Conservation (phyloP, 2,797 vertebrate genomes). For the Serranus cabrilla region DNA sequence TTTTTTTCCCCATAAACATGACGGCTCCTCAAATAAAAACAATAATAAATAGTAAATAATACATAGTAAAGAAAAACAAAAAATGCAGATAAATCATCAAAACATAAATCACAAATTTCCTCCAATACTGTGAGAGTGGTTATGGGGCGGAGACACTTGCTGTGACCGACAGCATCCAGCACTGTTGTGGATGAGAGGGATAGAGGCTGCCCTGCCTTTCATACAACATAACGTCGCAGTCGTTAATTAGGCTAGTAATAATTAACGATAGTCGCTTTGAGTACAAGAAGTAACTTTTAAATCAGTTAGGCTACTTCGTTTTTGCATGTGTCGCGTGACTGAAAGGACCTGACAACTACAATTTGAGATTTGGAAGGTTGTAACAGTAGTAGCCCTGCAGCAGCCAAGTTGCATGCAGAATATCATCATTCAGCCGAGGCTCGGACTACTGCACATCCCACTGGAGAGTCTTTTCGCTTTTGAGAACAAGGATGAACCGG, state of each 20-base stretch:
- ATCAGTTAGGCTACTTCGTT: slow-evolving; percentile 9
- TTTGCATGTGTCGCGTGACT: slow-evolving; percentile 14
- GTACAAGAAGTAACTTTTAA: slow-evolving; percentile 47
- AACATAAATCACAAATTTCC: slow-evolving; percentile 9
- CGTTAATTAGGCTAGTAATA: slow-evolving; percentile 24
- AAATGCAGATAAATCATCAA: neutral
- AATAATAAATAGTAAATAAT: neutral
- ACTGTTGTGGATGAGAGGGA: slow-evolving; percentile 69
- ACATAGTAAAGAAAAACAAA: neutral
- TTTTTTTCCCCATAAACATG: neutral
- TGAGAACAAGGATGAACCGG: slow-evolving; percentile 48
- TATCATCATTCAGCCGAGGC: slow-evolving; percentile 28
- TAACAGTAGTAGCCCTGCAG: slow-evolving; percentile 52
- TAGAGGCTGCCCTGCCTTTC: slow-evolving; percentile 57
- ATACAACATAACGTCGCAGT: slow-evolving; percentile 35
- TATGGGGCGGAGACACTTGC: slow-evolving; percentile 76
- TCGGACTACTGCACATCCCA: slow-evolving; percentile 65
- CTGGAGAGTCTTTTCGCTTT: slow-evolving; percentile 29
- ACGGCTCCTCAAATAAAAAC: neutral
- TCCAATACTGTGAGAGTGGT: slow-evolving; percentile 33
- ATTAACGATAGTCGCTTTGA: neutral
- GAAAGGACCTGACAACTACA: slow-evolving; percentile 23
- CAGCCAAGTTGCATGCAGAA: slow-evolving; percentile 60
- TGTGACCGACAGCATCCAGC: slow-evolving; percentile 67
- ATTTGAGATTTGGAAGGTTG: slow-evolving; percentile 37